These are phyloP conservation scores for Lasioglossum albipes DNA, from an alignment of 1,140 invertebrate species.

Conservation along the genomic window DNA sequence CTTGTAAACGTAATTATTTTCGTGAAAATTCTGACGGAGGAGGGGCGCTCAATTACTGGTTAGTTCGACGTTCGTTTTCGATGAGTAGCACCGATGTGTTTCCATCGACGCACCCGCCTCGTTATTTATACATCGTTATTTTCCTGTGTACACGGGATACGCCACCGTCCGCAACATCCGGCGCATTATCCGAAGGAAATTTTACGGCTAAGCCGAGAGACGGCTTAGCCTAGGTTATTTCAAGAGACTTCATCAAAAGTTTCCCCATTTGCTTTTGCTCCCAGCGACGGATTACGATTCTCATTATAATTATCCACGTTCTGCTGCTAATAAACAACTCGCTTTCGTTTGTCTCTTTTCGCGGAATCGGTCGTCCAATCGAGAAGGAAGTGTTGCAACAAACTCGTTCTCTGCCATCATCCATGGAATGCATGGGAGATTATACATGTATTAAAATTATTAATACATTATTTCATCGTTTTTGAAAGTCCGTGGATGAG, in stretches of 20 bases:
- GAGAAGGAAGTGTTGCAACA: too few species aligned
- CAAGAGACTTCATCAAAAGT: conserved; percentile 47
- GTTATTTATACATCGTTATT: conserved; percentile 23
- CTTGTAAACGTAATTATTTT: not conserved
- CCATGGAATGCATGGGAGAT: too few species aligned
- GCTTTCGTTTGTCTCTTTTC: not conserved
- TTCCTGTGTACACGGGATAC: too few species aligned
- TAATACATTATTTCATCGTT: too few species aligned
- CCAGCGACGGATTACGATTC: conserved; percentile 38
- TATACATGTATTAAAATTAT: too few species aligned
- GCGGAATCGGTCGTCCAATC: too few species aligned
- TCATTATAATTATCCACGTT: conserved; percentile 35
- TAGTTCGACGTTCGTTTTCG: not conserved
- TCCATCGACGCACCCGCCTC: not conserved
- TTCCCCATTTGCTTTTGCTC: conserved; percentile 28
- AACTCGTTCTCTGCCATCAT: too few species aligned
- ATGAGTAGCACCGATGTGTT: not conserved
- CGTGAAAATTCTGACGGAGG: not conserved
- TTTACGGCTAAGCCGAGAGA: conserved; percentile 9
- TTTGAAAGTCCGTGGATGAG: too few species aligned
- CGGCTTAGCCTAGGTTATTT: conserved; percentile 36
- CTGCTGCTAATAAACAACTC: conserved; percentile 17
- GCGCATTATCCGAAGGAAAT: conserved; percentile 26
- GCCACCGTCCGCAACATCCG: not conserved
- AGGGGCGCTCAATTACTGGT: not conserved